Conservation (phyloP, 2,888 invertebrate species). For the Rhamnusium bicolor region DNA sequence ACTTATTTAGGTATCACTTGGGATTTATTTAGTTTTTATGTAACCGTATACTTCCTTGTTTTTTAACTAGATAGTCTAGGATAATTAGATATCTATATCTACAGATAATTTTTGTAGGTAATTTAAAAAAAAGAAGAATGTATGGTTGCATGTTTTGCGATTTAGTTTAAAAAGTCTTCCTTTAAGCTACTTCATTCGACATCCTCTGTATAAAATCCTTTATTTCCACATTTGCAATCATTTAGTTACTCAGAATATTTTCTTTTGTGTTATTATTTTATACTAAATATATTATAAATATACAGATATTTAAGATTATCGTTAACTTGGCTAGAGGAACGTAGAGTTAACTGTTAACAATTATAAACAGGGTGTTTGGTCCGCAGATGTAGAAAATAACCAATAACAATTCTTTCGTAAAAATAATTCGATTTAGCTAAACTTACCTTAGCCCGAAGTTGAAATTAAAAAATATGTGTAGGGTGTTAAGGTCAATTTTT, state of each 20-base stretch:
- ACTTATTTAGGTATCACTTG: constrained; percentile 10
- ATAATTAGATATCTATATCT: not conserved
- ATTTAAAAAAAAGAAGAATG: not conserved
- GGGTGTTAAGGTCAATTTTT: constrained; percentile 1
- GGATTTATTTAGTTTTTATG: constrained; percentile 4
- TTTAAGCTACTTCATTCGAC: constrained; percentile 1
- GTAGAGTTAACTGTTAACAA: constrained; percentile 3
- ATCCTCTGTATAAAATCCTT: constrained; percentile 4
- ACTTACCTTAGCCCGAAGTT: constrained; percentile 8
- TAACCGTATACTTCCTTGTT: constrained; percentile 5
- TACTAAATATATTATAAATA: not conserved
- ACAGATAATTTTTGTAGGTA: constrained; percentile 3
- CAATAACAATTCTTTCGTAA: not conserved
- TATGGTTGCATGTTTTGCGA: constrained; percentile 6
- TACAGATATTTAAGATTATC: constrained; percentile 4
- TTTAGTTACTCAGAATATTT: constrained; percentile 1
- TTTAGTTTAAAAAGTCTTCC: constrained; percentile 3
- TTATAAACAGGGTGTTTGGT: constrained; percentile 1
- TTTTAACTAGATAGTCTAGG: constrained; percentile 5
- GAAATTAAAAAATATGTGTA: not conserved
- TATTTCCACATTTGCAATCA: constrained; percentile 10
- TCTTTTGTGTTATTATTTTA: constrained; percentile 11
- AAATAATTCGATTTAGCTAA: constrained; percentile 6
- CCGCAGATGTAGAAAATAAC: constrained; percentile 6
- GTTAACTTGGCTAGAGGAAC: not conserved